These are phyloP conservation scores for Clytia hemisphaerica DNA, from an alignment of 30 jellyfish, hydroid and myxozoan species.

Conservation along the genomic window DNA sequence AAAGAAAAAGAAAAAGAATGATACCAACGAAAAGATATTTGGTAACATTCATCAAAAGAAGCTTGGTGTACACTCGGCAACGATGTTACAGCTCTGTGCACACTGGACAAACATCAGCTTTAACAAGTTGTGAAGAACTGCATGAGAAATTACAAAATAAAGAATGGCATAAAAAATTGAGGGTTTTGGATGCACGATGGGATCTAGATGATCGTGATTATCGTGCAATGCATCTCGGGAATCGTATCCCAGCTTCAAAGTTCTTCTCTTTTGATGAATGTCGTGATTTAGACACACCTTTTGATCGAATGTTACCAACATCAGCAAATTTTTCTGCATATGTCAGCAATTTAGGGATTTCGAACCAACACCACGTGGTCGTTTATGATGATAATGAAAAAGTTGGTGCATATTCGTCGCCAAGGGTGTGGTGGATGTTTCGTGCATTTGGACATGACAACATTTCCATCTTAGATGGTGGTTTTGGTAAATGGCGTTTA, in stretches of 20 bases:
- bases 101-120: neutral
- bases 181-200: conserved; percentile 72
- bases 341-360: conserved; percentile 41
- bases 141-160: neutral
- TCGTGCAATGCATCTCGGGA: conserved; percentile 33
- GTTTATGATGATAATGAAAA: conserved; percentile 57
- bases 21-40: too few relatives aligned
- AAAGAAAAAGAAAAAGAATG: too few relatives aligned
- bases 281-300: conserved; percentile 43
- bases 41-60: too few relatives aligned
- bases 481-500: conserved; percentile 62
- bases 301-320: conserved; percentile 75
- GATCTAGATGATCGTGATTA: conserved; percentile 56
- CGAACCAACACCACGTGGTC: conserved; percentile 62
- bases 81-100: neutral
- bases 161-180: conserved; percentile 25
- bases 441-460: conserved; percentile 64
- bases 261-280: conserved; percentile 62
- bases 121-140: neutral
- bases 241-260: conserved; percentile 52
- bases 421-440: conserved; percentile 92
- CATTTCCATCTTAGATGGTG: conserved; percentile 85
- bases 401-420: conserved; percentile 68
- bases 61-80: too few relatives aligned
- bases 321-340: conserved; percentile 38